Conservation (phyloP, 2,797 vertebrate genomes). For the Onychomys leucogaster region DNA sequence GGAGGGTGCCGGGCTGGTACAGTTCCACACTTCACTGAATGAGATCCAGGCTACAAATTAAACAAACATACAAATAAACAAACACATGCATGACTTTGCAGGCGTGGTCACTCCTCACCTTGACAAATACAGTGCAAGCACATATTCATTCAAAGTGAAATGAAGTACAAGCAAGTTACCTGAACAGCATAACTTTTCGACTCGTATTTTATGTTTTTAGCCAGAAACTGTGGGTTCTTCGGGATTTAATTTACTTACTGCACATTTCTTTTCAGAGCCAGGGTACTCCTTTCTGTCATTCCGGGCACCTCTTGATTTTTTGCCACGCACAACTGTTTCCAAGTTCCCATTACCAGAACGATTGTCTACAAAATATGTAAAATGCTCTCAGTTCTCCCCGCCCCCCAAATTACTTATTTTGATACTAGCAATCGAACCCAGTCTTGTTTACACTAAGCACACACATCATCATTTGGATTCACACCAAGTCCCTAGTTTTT, state of each 20-base stretch:
- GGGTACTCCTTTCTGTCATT: conserved; percentile 81
- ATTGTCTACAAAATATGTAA: conserved; percentile 81
- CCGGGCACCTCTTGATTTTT: conserved; percentile 83
- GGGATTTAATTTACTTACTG: conserved; percentile 85
- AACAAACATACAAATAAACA: conserved; percentile 58
- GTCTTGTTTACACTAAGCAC: neutral
- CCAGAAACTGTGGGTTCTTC: conserved; percentile 87
- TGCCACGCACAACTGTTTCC: conserved; percentile 81
- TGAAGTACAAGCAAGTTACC: neutral
- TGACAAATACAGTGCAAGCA: conserved; percentile 13
- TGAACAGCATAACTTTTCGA: conserved; percentile 80
- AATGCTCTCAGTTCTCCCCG: neutral
- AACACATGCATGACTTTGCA: conserved; percentile 36
- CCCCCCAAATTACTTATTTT: neutral
- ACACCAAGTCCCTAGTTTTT: neutral
- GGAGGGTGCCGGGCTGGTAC: conserved; percentile 88
- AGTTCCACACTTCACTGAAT: conserved; percentile 86
- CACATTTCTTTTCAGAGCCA: conserved; percentile 82
- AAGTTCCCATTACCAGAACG: conserved; percentile 86
- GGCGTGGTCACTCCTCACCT: neutral
- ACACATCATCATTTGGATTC: neutral
- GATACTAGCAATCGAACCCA: neutral
- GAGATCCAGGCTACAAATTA: conserved; percentile 87
- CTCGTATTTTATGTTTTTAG: conserved; percentile 87
- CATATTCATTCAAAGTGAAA: conserved; percentile 39